Evolutionary conservation across 2,113 vertebrate species (phyloP), one percentile per base, ranked within the genome.

Genomic region (Desmodus rotundus): DNA sequence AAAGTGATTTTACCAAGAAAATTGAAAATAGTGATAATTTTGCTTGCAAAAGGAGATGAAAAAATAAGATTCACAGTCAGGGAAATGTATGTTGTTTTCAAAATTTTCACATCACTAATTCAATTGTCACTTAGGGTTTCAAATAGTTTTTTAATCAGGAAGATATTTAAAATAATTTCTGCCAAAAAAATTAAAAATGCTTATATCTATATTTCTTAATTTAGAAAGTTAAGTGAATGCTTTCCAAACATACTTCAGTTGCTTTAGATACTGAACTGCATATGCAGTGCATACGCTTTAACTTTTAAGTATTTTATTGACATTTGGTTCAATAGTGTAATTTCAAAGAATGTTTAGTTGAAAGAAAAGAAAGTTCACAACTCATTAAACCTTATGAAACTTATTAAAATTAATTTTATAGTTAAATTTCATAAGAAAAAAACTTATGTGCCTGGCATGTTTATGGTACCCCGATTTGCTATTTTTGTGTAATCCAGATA

Each of bases 171-270:
- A 52, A 82, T 58, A 76, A 70, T 61, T 78, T 31, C n/a, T 89
- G 33, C n/a, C 13, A 41, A 93, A 16, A 16, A 67, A 33, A 36
- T 63, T 54, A 4, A 41, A 83, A 89, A 65, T 43, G 54, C 38
- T 58, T 68, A 61, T 87, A 65, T 89, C 72, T 7, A 2, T 87
- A 73, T 20, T 70, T 94, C 4, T 54, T 20, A 91, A 63, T 78
- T 82, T 61, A 68, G 6, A 83, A 81, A 92, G n/a, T 92, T 87
- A 56, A 63, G 2, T 70, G 41, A 87, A 65, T 95, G 43, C 65
- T 94, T 98, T 95, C 84, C 87, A 94, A 98, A 88, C 84, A 95
- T 95, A 74, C 10, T 95, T 96, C 90, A 93, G 76, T 91, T 97
- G 33, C 81, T 67, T 78, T 96, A 89, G 13, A 54, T 85, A 78